Evolutionary conservation across 2,113 vertebrate genomes (phyloP), one percentile per base, ranked within the genome.

Genomic region (Cynopterus brachyotis): DNA sequence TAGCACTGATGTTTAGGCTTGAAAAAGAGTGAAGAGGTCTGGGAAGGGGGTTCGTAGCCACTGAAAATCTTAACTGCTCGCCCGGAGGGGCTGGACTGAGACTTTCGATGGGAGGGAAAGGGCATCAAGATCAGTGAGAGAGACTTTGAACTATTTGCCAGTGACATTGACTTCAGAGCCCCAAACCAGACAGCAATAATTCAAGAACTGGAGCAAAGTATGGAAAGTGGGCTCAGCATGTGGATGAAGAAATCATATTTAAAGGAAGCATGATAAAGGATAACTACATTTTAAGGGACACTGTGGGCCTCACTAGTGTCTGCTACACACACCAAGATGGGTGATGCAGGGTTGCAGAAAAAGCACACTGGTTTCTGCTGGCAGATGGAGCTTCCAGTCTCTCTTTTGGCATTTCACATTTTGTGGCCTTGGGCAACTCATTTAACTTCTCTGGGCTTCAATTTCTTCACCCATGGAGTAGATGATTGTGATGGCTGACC

Each of bases 1-100:
- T 59, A 30, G 96, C 53, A 97, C 97, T 97, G 96, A 97, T 97
- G 97, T 98, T 97, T 96, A 93, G 95, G 88, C 97, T 98, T 97
- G 92, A 98, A 97, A 98, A 97, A 97, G 95, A 97, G 96, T 9
- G 92, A 89, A 86, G 97, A 92, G 97, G 94, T 96, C 85, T 55
- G 24, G 81, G 88, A 97, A 97, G 78, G 90, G 96, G 95, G 87
- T 88, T 97, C 81, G 0, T 50, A 96, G 83, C 92, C 96, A 91
- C 97, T 95, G 96, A 90, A 97, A 96, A 96, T 96, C 97, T 97
- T 98, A 97, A 97, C 97, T 80, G 89, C 83, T 96, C 15, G 10
- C 91, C 97, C 95, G 72, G 95, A 97, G 97, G 97, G 97, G 97
- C 96, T 97, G 96, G 97, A 86, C 97, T 67, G 93, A 98, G 96